Percentiles rank a stretch among this genome's conserved stretches.
phyloP scores from a whole-genome alignment of 2,113 vertebrate species.

The Amblyornis subalaris region DNA sequence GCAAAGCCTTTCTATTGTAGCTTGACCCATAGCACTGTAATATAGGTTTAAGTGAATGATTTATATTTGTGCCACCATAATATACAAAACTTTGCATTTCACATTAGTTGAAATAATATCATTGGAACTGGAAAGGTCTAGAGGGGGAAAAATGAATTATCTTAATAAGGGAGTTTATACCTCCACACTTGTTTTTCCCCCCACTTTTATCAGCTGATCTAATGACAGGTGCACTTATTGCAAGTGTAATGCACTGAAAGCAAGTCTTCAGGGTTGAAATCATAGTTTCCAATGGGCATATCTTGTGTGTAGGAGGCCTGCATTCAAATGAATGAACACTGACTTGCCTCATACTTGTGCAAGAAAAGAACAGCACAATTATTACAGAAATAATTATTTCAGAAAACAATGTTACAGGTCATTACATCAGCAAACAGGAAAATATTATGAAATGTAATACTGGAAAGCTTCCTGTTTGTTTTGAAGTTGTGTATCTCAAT shows the following conservation, averaged over 20 bases:
- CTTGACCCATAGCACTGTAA: not conserved
- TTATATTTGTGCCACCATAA: not conserved
- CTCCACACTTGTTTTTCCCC: not conserved
- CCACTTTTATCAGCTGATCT: not conserved
- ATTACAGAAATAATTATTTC: not conserved
- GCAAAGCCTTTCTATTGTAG: not conserved
- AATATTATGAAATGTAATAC: not conserved
- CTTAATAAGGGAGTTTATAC: not conserved
- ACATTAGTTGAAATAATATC: not conserved
- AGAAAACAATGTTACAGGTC: not conserved
- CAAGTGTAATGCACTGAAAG: not conserved
- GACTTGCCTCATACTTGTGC: not conserved
- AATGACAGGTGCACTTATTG: not conserved
- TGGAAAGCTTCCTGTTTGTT: not conserved
- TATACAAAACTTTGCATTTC: not conserved
- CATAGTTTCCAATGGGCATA: not conserved
- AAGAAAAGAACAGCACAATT: not conserved
- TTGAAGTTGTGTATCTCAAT: not conserved
- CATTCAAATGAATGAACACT: not conserved
- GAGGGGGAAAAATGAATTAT: not conserved
- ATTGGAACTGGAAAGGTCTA: not conserved
- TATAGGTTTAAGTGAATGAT: rapidly evolving
- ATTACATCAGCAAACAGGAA: not conserved
- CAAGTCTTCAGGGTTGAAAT: not conserved
- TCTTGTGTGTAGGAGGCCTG: not conserved